Evolutionary conservation across 2,797 vertebrate genomes (phyloP), one percentile per base, ranked within the genome.

Genomic region (Tachyglossus aculeatus): DNA sequence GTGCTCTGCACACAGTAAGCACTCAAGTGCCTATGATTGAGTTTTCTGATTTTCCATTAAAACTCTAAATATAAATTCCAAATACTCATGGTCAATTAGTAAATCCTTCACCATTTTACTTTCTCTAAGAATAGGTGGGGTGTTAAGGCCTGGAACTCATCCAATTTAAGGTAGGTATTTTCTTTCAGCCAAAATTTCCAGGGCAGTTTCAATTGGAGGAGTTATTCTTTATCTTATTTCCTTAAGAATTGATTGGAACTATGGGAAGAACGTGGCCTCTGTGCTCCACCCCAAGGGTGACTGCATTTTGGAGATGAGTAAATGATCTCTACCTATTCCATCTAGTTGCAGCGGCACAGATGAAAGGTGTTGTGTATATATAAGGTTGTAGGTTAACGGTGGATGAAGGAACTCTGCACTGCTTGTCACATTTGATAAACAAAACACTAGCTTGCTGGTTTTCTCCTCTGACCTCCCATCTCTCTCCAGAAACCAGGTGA

Each of bases 381-480:
- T 2, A 32, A 73, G 47, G 25, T 52, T 22, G n/a, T 25, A 16
- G 32, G 4, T 22, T 36, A 22, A 19, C 54, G 15, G 41, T 53
- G 10, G 70, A 69, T 5, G 27, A 19, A 69, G 19, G 67, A 34
- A 15, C 54, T 51, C 22, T 39, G 57, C 16, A 56, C 51, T 58
- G 40, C 60, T 48, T 77, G 41, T 39, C 71, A 66, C 48, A 36
- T 51, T 21, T 51, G 69, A 82, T 66, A 68, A 73, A 76, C 37
- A 12, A 4, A 0, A 21, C 21, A 61, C 27, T 39, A 48, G 36
- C 51, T 68, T 50, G 5, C 16, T 61, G 22, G 3, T 39, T 59
- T 67, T 69, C 51, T 58, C 37, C 34, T 71, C 52, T 59, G 62
- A 48, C 11, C 74, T 12, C 32, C 61, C 61, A 60, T 32, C 9